phyloP scores from a whole-genome alignment of 2,797 vertebrate genomes.

The Micrastur ruficollis region DNA sequence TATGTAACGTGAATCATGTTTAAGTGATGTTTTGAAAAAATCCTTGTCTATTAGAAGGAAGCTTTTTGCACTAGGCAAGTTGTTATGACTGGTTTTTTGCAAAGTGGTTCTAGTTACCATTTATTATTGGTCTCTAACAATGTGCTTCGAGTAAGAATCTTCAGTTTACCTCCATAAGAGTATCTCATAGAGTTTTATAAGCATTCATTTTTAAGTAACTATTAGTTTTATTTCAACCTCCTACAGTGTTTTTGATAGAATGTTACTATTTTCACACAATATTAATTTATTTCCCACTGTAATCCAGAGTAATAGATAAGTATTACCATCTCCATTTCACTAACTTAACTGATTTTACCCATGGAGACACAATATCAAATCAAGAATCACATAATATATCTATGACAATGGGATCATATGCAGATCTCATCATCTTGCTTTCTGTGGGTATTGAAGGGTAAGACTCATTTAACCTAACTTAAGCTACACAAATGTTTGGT shows the following conservation, averaged over 20 bases:
- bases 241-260: background rate
- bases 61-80: constrained; percentile 41
- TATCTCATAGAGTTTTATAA: background rate
- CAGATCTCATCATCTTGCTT: background rate
- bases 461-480: background rate
- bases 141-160: background rate
- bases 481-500: background rate
- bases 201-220: constrained; percentile 36
- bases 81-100: background rate
- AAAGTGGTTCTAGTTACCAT: background rate
- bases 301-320: background rate
- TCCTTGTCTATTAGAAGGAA: constrained; percentile 15
- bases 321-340: background rate
- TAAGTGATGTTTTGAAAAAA: constrained; percentile 28
- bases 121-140: background rate
- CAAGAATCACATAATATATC: background rate
- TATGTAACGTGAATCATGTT: constrained; percentile 31
- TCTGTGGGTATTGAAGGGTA: background rate
- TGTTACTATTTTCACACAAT: background rate
- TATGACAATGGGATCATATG: background rate
- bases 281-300: constrained; percentile 1
- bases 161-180: background rate
- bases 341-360: background rate
- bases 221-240: constrained; percentile 8
- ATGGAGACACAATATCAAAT: background rate